Conservation (phyloP, 2,888 invertebrate genomes). For the Embidobia sp. region DNA sequence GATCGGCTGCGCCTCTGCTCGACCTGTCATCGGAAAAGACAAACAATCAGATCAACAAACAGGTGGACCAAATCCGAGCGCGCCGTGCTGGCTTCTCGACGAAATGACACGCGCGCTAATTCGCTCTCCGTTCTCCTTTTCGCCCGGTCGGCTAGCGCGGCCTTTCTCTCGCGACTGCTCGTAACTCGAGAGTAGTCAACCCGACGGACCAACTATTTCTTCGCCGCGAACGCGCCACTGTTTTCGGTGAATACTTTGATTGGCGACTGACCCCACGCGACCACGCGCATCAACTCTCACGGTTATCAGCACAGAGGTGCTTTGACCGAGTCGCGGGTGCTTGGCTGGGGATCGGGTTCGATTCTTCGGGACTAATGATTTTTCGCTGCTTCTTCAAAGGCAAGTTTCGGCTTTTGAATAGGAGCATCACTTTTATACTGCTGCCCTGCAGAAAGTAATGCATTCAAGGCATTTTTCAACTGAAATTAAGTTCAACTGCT, state of each 20-base stretch:
- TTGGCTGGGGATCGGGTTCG: too few species aligned
- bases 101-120: slow-evolving; percentile 56
- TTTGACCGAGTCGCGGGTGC: too few species aligned
- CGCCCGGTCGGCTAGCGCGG: slow-evolving; percentile 48
- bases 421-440: too few species aligned
- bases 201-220: slow-evolving; percentile 59
- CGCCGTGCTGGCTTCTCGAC: slow-evolving; percentile 18
- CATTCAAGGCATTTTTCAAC: too few species aligned
- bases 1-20: too few species aligned
- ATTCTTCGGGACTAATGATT: too few species aligned
- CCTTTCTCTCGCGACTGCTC: slow-evolving; percentile 63
- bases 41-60: slow-evolving; percentile 10
- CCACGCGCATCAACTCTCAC: slow-evolving; percentile 12
- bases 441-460: too few species aligned
- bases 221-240: slow-evolving; percentile 56
- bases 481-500: too few species aligned
- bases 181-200: slow-evolving; percentile 56
- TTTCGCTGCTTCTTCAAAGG: too few species aligned
- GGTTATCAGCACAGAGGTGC: slow-evolving; percentile 8
- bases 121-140: slow-evolving; percentile 64
- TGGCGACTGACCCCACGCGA: slow-evolving; percentile 42
- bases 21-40: slow-evolving; percentile 30
- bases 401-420: too few species aligned
- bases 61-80: background rate
- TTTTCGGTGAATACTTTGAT: slow-evolving; percentile 50